Conservation (phyloP, 2,797 vertebrate genomes). For the Sebastolobus altivelis region DNA sequence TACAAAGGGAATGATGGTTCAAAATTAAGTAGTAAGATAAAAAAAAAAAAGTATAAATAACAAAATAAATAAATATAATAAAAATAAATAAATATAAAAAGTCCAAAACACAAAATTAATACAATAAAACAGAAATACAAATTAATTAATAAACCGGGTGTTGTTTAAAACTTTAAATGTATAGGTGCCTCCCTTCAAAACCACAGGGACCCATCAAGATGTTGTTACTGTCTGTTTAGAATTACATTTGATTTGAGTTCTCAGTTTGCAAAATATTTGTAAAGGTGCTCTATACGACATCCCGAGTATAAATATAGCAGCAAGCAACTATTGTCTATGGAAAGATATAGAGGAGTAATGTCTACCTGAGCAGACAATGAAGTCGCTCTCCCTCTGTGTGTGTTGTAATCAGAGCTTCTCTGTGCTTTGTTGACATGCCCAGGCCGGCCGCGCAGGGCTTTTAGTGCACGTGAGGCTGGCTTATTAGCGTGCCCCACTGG, state of each 20-base stretch:
- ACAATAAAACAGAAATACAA: too few relatives aligned
- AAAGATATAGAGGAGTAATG: not conserved
- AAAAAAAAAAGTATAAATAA: too few relatives aligned
- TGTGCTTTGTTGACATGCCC: not conserved
- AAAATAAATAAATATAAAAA: too few relatives aligned
- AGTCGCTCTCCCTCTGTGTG: not conserved
- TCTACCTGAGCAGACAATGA: not conserved
- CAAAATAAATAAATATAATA: too few relatives aligned
- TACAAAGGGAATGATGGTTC: too few relatives aligned
- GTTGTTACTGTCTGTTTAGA: not conserved
- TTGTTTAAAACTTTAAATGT: constrained; percentile 9
- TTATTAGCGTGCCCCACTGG: not conserved
- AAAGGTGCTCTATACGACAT: not conserved
- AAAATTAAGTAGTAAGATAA: too few relatives aligned
- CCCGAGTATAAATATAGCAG: not conserved
- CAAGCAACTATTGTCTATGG: too few relatives aligned
- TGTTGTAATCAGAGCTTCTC: not conserved
- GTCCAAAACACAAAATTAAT: too few relatives aligned
- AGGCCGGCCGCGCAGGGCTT: not conserved
- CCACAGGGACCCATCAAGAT: not conserved
- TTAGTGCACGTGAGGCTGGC: not conserved
- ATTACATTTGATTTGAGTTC: not conserved
- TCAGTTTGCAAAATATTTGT: not conserved
- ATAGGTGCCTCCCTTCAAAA: not conserved
- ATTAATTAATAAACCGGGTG: not conserved